phyloP scores from a whole-genome alignment of 2,113 vertebrate species.

The Speoplatyrhinus poulsoni region DNA sequence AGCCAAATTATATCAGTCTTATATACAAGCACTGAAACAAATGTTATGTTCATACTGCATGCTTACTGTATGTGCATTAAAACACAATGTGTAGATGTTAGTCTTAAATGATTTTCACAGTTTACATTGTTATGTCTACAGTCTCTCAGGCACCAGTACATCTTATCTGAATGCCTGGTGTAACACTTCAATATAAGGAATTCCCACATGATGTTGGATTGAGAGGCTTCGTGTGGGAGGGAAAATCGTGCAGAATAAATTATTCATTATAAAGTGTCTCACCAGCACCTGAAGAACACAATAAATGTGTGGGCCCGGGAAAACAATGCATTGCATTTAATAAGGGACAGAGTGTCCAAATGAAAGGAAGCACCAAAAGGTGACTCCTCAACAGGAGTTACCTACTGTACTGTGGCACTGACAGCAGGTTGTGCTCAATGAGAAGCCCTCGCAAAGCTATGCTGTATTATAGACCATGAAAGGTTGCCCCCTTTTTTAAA shows the following conservation, averaged over 20 bases:
- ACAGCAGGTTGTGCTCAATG: not conserved
- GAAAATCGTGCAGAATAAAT: constrained; percentile 31
- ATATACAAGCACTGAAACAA: too few relatives aligned
- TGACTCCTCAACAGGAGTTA: too few relatives aligned
- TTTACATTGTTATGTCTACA: constrained; percentile 6
- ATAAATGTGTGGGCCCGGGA: too few relatives aligned
- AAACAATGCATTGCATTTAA: too few relatives aligned
- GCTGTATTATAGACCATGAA: too few relatives aligned
- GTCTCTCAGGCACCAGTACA: constrained; percentile 17
- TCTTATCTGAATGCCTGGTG: constrained; percentile 19
- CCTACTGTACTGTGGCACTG: too few relatives aligned
- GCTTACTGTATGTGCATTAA: not conserved
- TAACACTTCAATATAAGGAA: constrained; percentile 41
- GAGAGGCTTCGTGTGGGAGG: constrained; percentile 36
- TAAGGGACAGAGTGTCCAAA: too few relatives aligned
- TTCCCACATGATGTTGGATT: constrained; percentile 34
- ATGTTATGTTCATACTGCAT: too few relatives aligned
- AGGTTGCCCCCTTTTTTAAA: too few relatives aligned
- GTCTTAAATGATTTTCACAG: not conserved
- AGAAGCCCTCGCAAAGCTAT: not conserved
- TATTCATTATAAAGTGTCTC: constrained; percentile 33
- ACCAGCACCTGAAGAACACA: too few relatives aligned
- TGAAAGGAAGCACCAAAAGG: too few relatives aligned
- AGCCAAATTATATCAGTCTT: too few relatives aligned
- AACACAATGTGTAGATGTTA: not conserved